phyloP scores from a whole-genome alignment of 2,797 vertebrate genomes.

The Tiaroga cobitis region DNA sequence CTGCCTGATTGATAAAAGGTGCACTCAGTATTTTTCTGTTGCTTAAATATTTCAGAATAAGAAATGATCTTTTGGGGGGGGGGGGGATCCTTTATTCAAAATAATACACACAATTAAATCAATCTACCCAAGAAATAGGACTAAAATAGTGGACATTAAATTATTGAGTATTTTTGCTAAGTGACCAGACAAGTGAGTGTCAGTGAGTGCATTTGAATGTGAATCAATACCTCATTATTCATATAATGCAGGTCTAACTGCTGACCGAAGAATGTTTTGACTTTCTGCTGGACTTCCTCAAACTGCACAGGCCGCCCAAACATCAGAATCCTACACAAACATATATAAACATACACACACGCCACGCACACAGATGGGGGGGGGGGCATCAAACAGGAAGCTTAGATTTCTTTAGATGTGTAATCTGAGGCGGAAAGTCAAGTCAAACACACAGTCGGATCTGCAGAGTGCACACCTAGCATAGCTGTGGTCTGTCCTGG shows the following conservation, averaged over 20 bases:
- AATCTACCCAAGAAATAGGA: neutral
- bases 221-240: conserved; percentile 91
- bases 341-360: conserved; percentile 46
- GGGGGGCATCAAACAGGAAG: conserved; percentile 48
- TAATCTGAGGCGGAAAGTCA: conserved; percentile 22
- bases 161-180: neutral
- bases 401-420: conserved; percentile 54
- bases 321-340: conserved; percentile 87
- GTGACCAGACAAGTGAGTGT: conserved; percentile 1
- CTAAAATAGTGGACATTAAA: neutral
- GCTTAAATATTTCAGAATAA: neutral
- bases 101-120: too few relatives aligned
- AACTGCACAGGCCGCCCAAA: conserved; percentile 92
- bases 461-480: conserved; percentile 73
- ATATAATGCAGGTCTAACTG: conserved; percentile 93
- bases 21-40: neutral
- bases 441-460: conserved; percentile 54
- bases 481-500: conserved; percentile 90
- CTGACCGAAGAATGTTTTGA: conserved; percentile 91
- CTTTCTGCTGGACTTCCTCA: conserved; percentile 94
- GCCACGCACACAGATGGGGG: conserved; percentile 27
- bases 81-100: too few relatives aligned
- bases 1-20: neutral
- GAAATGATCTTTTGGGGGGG: neutral
- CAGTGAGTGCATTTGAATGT: conserved; percentile 17